These are phyloP conservation scores for Scylla paramamosain DNA, from an alignment of 1,140 invertebrate genomes.

Conservation along the genomic window DNA sequence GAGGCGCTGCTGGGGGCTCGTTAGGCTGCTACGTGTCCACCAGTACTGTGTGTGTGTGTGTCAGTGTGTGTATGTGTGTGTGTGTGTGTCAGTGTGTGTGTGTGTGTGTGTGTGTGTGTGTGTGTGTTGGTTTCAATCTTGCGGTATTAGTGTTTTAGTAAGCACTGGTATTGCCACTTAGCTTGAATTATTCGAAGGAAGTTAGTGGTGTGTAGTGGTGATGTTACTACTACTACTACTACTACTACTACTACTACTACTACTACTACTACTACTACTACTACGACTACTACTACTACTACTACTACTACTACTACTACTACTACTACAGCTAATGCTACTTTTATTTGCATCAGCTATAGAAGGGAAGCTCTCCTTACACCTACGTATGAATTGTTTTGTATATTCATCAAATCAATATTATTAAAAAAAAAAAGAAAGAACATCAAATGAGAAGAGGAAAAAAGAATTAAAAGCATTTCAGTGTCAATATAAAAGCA, in stretches of 20 bases:
- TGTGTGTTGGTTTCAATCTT: too few species aligned
- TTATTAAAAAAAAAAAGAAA: too few species aligned
- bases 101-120: background rate
- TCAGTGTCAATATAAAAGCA: background rate
- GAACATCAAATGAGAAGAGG: too few species aligned
- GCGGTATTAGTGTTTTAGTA: too few species aligned
- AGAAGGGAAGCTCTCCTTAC: too few species aligned
- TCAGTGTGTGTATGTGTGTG: background rate
- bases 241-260: background rate
- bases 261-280: background rate
- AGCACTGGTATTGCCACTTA: too few species aligned
- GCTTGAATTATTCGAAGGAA: too few species aligned
- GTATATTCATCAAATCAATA: too few species aligned
- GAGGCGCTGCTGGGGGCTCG: background rate
- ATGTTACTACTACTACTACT: background rate
- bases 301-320: constrained; percentile 15
- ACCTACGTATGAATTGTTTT: too few species aligned
- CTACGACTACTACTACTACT: background rate
- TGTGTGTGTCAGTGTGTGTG: background rate
- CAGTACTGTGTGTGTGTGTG: background rate
- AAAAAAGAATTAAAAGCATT: background rate
- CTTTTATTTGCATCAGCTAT: background rate
- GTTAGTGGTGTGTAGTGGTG: too few species aligned
- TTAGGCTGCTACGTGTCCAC: background rate
- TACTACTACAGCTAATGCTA: background rate